These are phyloP conservation scores for Sapajus apella DNA, from an alignment of 2,113 vertebrate genomes.

Conservation along the genomic window DNA sequence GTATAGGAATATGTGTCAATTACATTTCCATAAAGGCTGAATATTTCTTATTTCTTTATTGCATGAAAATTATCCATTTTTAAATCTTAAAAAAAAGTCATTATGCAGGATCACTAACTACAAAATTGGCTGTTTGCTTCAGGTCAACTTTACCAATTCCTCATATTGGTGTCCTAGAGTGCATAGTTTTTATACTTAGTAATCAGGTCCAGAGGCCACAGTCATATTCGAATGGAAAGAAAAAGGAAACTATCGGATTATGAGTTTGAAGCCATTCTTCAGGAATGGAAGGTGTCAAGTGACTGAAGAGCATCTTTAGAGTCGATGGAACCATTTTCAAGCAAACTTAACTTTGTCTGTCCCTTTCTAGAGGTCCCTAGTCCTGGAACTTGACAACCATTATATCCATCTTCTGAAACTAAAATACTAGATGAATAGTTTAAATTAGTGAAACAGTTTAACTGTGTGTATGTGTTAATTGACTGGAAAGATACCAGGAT, in stretches of 20 bases:
- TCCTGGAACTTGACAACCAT: neutral
- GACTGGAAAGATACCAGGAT: neutral
- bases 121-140: neutral
- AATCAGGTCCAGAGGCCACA: neutral
- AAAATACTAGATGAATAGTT: neutral
- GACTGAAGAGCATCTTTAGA: neutral
- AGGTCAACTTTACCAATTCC: neutral
- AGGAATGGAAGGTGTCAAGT: neutral
- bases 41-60: constrained; percentile 38
- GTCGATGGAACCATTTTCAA: neutral
- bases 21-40: neutral
- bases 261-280: neutral
- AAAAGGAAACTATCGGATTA: neutral
- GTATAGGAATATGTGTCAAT: neutral
- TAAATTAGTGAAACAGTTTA: neutral
- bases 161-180: neutral
- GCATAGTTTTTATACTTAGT: neutral
- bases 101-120: neutral
- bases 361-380: neutral
- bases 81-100: neutral
- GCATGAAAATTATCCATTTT: constrained; percentile 32
- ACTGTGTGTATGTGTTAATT: neutral
- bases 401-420: neutral
- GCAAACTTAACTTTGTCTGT: neutral
- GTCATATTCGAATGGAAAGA: neutral